Conservation (phyloP, 2,888 invertebrate genomes). For the Thecocarcelia acutangulata region DNA sequence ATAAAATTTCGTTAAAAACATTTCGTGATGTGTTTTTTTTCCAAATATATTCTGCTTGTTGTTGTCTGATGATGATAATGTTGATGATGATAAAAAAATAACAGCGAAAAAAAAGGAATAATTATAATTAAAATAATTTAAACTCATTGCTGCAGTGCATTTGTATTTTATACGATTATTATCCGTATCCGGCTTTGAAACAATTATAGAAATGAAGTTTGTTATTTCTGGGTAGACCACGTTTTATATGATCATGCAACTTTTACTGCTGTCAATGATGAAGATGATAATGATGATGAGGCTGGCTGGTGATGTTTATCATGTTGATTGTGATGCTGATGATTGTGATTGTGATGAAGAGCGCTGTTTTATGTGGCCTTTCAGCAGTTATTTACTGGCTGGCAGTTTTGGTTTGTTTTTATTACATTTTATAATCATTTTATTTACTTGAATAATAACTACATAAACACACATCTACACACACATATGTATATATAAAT, state of each 20-base stretch:
- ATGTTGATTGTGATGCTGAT: background rate
- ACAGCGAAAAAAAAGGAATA: constrained; percentile 29
- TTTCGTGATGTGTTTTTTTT: constrained; percentile 56
- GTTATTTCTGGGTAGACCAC: constrained; percentile 43
- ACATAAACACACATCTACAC: background rate
- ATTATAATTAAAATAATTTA: constrained; percentile 66
- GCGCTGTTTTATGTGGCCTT: constrained; percentile 24
- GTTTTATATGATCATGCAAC: background rate
- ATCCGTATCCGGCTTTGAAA: constrained; percentile 60
- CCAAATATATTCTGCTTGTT: constrained; percentile 1
- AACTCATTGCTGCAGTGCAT: constrained; percentile 47
- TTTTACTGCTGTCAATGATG: background rate
- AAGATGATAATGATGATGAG: background rate
- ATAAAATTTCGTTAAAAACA: constrained; percentile 36
- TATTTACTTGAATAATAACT: constrained; percentile 20
- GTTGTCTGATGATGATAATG: constrained; percentile 39
- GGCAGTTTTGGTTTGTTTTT: constrained; percentile 13
- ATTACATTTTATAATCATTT: constrained; percentile 21
- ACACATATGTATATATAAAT: background rate
- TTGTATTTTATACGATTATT: constrained; percentile 54
- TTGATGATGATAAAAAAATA: constrained; percentile 43
- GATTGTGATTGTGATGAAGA: background rate
- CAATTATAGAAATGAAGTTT: constrained; percentile 56
- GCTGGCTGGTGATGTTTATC: background rate
- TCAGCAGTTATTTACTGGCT: constrained; percentile 36